These are phyloP conservation scores for Adelosebastes latens DNA, from an alignment of 2,797 vertebrate species.

Conservation along the genomic window DNA sequence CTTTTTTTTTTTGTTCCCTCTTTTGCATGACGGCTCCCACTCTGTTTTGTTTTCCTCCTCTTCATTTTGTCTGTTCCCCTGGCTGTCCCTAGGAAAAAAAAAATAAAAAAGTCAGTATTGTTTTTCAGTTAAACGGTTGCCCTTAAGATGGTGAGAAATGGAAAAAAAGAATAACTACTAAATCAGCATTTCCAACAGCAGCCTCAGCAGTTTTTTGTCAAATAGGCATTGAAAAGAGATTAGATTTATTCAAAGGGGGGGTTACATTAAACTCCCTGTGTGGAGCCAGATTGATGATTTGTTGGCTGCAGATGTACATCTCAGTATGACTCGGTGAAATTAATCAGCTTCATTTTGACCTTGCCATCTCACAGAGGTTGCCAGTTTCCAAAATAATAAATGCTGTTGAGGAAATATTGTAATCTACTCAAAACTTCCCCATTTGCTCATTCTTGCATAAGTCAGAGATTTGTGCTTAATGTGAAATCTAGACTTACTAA, in stretches of 20 bases:
- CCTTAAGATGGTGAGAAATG: slow-evolving; percentile 17
- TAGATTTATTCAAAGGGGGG: slow-evolving; percentile 10
- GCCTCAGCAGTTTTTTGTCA: slow-evolving; percentile 34
- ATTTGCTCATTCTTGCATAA: neutral
- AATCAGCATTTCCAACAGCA: slow-evolving; percentile 46
- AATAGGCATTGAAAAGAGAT: slow-evolving; percentile 17
- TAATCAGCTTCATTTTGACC: neutral
- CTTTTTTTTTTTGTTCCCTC: slow-evolving; percentile 17
- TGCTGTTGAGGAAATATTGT: neutral
- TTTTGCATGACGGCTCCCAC: slow-evolving; percentile 17
- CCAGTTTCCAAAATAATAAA: slow-evolving; percentile 6
- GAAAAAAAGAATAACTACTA: slow-evolving; percentile 16
- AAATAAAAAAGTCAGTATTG: neutral
- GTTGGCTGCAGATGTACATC: neutral
- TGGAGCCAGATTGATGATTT: slow-evolving; percentile 15
- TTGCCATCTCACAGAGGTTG: neutral
- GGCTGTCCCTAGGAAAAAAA: neutral
- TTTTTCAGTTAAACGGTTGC: slow-evolving; percentile 34
- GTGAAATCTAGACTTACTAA: neutral
- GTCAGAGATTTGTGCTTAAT: neutral
- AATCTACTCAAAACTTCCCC: neutral
- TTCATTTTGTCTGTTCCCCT: slow-evolving; percentile 30
- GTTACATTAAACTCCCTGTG: neutral
- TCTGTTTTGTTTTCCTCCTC: slow-evolving; percentile 43
- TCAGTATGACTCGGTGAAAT: neutral